Conservation (phyloP, 2,888 invertebrate genomes). For the Trichopoda pennipes region DNA sequence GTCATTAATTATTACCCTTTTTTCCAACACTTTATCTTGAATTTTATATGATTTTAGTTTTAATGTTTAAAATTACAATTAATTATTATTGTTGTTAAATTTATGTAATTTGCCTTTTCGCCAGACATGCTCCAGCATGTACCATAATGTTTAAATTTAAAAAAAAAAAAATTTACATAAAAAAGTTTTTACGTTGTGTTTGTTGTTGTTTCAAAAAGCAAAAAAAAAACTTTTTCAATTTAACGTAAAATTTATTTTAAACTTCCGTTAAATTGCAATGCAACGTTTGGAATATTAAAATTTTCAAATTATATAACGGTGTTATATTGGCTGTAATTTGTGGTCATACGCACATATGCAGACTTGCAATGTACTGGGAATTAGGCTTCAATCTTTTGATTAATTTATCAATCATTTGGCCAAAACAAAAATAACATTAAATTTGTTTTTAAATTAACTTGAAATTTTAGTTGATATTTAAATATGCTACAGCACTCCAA, state of each 20-base stretch:
- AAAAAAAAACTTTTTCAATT: slow-evolving; percentile 34
- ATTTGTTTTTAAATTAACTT: no score
- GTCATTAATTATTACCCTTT: neutral
- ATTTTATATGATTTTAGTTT: slow-evolving; percentile 18
- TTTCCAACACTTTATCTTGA: slow-evolving; percentile 24
- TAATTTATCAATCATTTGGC: slow-evolving; percentile 22
- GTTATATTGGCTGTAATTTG: slow-evolving; percentile 33
- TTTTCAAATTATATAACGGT: slow-evolving; percentile 59
- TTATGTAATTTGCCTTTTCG: neutral
- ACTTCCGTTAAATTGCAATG: slow-evolving; percentile 59
- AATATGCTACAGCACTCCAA: no score
- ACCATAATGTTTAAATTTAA: slow-evolving; percentile 13
- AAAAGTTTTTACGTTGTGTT: neutral
- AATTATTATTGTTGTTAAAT: slow-evolving; percentile 38
- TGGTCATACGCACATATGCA: neutral
- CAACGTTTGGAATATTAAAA: slow-evolving; percentile 56
- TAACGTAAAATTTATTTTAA: slow-evolving; percentile 38
- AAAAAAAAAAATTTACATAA: slow-evolving; percentile 29
- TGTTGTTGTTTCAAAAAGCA: neutral
- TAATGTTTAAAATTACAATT: slow-evolving; percentile 38
- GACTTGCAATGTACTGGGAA: neutral
- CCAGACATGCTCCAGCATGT: slow-evolving; percentile 36
- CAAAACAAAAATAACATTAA: neutral
- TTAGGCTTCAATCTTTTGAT: neutral
- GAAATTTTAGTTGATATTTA: no score